Conservation (phyloP, 2,797 vertebrate genomes). For the Myripristis murdjan region DNA sequence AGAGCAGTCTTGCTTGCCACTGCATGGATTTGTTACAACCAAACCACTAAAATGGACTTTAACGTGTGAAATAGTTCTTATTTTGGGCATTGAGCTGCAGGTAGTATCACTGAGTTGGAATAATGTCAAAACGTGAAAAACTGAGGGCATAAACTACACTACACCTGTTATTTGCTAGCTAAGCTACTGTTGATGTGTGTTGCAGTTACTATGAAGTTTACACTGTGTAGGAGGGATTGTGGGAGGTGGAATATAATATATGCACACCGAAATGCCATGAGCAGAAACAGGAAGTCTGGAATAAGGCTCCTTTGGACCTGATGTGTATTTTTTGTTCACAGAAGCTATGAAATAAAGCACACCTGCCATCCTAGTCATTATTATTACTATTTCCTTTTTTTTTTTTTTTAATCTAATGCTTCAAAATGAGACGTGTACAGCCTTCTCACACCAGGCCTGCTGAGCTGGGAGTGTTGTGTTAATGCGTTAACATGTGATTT, state of each 20-base stretch:
- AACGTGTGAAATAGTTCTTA: neutral
- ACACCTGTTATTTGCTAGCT: neutral
- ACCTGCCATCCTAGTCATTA: no score
- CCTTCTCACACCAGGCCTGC: no score
- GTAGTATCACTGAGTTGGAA: neutral
- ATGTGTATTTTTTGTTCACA: no score
- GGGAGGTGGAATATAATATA: conserved; percentile 6
- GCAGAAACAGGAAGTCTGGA: no score
- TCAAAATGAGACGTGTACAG: no score
- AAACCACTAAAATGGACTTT: neutral
- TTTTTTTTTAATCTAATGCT: no score
- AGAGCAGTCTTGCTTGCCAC: neutral
- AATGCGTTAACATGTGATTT: no score
- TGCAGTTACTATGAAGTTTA: conserved; percentile 28
- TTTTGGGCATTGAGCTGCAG: neutral
- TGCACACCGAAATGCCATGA: neutral
- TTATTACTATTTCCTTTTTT: no score
- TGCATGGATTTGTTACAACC: neutral
- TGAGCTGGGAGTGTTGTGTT: no score
- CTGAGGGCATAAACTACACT: neutral
- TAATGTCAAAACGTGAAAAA: neutral
- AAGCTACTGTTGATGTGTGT: neutral
- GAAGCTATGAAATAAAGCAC: no score
- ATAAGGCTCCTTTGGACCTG: no score
- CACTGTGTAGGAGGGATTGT: conserved; percentile 9